Evolutionary conservation across 92 coral and sea anemone genomes (phyloP).

Genomic region (Zoanthus gigantus): DNA sequence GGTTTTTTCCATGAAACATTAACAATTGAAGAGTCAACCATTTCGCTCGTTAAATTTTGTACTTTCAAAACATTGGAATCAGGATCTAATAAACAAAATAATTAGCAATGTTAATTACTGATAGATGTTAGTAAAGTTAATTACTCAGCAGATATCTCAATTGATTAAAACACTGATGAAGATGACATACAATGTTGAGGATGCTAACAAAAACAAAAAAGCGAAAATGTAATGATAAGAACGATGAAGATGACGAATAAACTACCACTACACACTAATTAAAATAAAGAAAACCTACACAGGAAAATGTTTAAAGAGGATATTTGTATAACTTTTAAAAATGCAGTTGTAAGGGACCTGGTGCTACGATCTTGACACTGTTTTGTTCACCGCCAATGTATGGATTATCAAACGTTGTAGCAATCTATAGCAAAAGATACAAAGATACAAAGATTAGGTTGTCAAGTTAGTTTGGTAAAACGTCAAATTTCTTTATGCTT

Average conservation of each 20-base stretch:
- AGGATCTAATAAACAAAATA: neutral
- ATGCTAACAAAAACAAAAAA: neutral
- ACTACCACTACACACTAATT: neutral
- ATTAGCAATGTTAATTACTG: neutral
- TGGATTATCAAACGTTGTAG: constrained; percentile 8
- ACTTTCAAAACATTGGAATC: constrained; percentile 13
- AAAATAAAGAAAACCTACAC: neutral
- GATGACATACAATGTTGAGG: neutral
- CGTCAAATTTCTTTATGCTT: too few species aligned
- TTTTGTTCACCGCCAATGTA: constrained; percentile 3
- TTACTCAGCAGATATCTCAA: neutral
- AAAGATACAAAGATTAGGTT: neutral
- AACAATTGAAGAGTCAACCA: neutral
- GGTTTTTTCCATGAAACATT: constrained; percentile 31
- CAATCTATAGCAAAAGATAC: neutral
- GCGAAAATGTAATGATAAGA: neutral
- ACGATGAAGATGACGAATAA: neutral
- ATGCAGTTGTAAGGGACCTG: neutral
- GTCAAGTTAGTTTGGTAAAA: neutral
- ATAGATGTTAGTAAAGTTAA: neutral
- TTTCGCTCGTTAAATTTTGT: neutral
- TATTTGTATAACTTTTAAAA: neutral
- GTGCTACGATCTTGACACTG: neutral
- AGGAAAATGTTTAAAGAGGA: neutral
- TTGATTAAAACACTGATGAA: neutral